These are phyloP conservation scores for Phalacrocorax aristotelis DNA, from an alignment of 2,113 vertebrate species.

Conservation along the genomic window DNA sequence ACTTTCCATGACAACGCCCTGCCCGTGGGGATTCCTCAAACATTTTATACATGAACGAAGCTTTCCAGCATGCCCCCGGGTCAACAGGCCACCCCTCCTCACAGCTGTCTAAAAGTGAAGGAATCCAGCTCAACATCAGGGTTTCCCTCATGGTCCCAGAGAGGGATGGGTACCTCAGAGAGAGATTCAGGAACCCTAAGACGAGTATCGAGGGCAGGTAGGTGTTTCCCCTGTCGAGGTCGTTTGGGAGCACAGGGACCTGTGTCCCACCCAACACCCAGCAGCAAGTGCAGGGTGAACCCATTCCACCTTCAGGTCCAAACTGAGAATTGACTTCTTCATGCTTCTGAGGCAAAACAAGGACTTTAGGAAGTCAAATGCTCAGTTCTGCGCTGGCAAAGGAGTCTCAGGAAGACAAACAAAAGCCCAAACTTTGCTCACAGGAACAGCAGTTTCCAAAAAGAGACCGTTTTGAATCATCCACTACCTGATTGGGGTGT, in stretches of 20 bases:
- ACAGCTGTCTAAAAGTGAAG: not conserved
- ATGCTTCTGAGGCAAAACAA: not conserved
- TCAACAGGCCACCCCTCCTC: not conserved
- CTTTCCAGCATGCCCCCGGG: not conserved
- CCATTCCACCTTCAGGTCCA: not conserved
- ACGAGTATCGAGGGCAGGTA: not conserved
- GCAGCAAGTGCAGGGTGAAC: not conserved
- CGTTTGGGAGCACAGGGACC: not conserved
- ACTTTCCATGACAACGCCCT: not conserved
- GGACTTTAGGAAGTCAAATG: not conserved
- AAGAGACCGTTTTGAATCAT: not conserved
- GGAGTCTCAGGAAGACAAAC: not conserved
- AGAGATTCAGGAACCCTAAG: not conserved
- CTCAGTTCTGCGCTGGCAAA: not conserved
- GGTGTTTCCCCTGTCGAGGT: not conserved
- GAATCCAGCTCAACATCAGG: not conserved
- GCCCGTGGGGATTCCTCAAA: fast-evolving
- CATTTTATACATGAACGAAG: not conserved
- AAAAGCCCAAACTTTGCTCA: not conserved
- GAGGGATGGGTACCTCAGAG: not conserved
- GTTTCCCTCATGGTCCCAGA: not conserved
- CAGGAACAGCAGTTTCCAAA: not conserved
- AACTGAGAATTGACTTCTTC: not conserved
- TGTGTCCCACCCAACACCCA: not conserved
- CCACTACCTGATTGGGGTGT: not conserved